Conservation (phyloP, 2,113 vertebrate genomes). For the Hemiscyllium ocellatum region DNA sequence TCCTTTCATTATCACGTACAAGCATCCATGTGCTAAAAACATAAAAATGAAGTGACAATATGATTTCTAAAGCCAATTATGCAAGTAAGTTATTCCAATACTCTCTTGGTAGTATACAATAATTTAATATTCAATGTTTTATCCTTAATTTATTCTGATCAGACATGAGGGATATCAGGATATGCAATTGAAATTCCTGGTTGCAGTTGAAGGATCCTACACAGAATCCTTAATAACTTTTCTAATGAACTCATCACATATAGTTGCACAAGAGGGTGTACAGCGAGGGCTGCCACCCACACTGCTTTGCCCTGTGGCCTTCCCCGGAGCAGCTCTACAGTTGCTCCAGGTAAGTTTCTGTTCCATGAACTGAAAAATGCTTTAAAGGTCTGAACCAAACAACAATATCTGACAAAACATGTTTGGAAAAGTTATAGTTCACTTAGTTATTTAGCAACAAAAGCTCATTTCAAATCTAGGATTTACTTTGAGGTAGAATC, state of each 20-base stretch:
- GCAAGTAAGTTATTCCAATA: not conserved
- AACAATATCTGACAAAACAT: not conserved
- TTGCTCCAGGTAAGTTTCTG: constrained; percentile 33
- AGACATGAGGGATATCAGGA: constrained; percentile 2
- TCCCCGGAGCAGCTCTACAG: constrained; percentile 37
- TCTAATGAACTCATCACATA: constrained; percentile 21
- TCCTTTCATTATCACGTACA: not conserved
- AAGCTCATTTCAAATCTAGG: not conserved
- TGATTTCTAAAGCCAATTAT: not conserved
- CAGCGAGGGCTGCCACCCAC: constrained; percentile 36
- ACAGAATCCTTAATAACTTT: constrained; percentile 27
- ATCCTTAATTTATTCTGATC: not conserved
- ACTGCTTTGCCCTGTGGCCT: constrained; percentile 38
- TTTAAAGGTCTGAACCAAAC: not conserved
- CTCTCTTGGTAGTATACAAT: not conserved
- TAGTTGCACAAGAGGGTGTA: constrained; percentile 19
- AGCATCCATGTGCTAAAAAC: not conserved
- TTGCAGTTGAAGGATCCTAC: constrained; percentile 18
- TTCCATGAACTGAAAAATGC: not conserved
- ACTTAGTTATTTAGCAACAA: not conserved
- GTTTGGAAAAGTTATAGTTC: not conserved
- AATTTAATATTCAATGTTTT: not conserved
- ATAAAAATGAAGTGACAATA: not conserved
- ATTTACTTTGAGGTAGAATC: not conserved
- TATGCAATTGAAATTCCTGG: constrained; percentile 24